phyloP scores from a whole-genome alignment of 2,888 invertebrate species.

The Drosophila conformis region DNA sequence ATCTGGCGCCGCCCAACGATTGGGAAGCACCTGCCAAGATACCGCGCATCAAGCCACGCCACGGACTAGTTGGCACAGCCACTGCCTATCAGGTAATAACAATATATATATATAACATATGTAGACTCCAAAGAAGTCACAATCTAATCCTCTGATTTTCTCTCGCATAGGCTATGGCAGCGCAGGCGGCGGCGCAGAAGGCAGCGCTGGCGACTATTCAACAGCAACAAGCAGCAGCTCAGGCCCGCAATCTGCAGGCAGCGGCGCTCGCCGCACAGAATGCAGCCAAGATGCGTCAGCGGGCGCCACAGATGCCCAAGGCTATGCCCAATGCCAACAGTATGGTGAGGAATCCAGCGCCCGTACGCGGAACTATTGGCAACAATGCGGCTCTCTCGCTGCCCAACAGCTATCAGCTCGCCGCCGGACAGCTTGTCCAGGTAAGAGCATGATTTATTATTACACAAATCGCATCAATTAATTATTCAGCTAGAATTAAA shows the following conservation, averaged over 20 bases:
- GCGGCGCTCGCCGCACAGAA: conserved; percentile 83
- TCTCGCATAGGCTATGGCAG: conserved; percentile 84
- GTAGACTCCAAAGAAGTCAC: not conserved
- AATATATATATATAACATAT: not conserved
- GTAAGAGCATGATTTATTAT: conserved; percentile 48
- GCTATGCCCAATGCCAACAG: conserved; percentile 65
- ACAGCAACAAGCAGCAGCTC: conserved; percentile 82
- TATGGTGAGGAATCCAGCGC: conserved; percentile 76
- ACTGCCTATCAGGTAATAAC: conserved; percentile 84
- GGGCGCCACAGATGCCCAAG: conserved; percentile 79
- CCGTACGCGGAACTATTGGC: conserved; percentile 80
- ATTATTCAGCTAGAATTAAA: not conserved
- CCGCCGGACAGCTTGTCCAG: conserved; percentile 83
- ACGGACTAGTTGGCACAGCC: conserved; percentile 85
- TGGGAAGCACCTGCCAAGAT: conserved; percentile 98
- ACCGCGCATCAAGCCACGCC: conserved; percentile 87
- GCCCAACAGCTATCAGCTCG: conserved; percentile 84
- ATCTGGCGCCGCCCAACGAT: conserved; percentile 93
- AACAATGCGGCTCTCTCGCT: conserved; percentile 81
- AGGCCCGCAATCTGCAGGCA: conserved; percentile 83
- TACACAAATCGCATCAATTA: not conserved
- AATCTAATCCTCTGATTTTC: not conserved
- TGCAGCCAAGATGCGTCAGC: conserved; percentile 82
- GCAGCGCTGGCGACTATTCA: conserved; percentile 84
- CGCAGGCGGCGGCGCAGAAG: conserved; percentile 85